Evolutionary conservation across 2,797 vertebrate genomes (phyloP), one percentile per base, ranked within the genome.

Genomic region (Pangasius larnaudii): DNA sequence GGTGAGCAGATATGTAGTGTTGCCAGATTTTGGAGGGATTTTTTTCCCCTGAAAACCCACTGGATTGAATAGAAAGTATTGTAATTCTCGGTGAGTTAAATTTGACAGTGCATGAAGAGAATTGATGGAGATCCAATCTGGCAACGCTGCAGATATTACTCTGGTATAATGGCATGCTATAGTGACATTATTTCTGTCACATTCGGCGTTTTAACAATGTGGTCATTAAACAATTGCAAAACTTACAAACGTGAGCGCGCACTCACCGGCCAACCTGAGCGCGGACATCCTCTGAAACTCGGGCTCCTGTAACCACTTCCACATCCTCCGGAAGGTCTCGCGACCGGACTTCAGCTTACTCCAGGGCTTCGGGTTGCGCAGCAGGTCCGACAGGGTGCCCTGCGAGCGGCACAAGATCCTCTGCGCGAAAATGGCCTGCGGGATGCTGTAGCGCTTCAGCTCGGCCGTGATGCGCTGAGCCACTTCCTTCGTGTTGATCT

Each of bases 401-500:
- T 99, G 98, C 6, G 98, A 99, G 87, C 98, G 97, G 94, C 98
- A 99, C 94, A 99, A 95, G 96, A 99, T 98, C 94, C 98, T 95
- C 95, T 99, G 98, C 18, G 98, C 98, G 94, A 99, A 99, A 93
- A 99, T 99, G 92, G 98, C 98, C 93, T 99, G 98, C 7, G 98
- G 98, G 94, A 99, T 99, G 94, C 98, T 99, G 96, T 99, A 99
- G 3, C 98, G 96, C 93, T 99, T 99, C 89, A 99, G 94, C 95
- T 99, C 98, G 33, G 98, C 98, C 3, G 98, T 99, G 96, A 99
- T 99, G 93, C 98, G 90, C 95, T 99, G 98, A 84, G 98, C 98
- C 95, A 99, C 98, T 91, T 99, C 98, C 90, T 98, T 99, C 42
- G 98, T 99, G 97, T 99, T 99, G 95, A 99, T 99, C 89, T 99